Conservation (phyloP, 2,888 invertebrate genomes). For the Lepidocyrtoides sp. region DNA sequence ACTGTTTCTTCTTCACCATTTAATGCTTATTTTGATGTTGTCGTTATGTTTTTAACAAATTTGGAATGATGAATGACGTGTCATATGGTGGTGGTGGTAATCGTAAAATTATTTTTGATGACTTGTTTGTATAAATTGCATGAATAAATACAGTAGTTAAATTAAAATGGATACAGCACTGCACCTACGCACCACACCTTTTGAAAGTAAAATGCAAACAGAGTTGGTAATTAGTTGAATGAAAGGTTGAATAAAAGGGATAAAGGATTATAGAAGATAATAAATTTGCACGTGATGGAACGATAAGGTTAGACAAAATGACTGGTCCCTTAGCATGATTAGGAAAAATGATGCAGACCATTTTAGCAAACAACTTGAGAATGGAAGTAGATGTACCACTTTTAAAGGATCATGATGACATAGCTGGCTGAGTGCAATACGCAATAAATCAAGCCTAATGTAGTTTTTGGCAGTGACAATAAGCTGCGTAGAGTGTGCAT, state of each 20-base stretch:
- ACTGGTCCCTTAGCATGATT: neutral
- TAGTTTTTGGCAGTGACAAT: slow-evolving; percentile 43
- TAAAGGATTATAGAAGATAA: neutral
- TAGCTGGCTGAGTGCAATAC: slow-evolving; percentile 36
- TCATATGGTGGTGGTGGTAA: slow-evolving; percentile 10
- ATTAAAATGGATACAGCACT: neutral
- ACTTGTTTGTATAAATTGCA: slow-evolving; percentile 29
- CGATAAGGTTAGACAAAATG: slow-evolving; percentile 11
- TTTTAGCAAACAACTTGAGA: no score
- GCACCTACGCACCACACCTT: slow-evolving; percentile 48
- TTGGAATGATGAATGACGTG: slow-evolving; percentile 44
- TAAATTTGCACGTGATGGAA: neutral
- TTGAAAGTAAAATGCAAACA: neutral
- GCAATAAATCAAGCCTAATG: slow-evolving; percentile 59
- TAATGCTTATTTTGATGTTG: slow-evolving; percentile 23
- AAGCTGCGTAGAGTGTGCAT: neutral
- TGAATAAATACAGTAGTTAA: neutral
- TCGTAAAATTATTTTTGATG: slow-evolving; percentile 35
- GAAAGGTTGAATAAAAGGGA: slow-evolving; percentile 7
- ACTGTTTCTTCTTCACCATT: slow-evolving; percentile 38
- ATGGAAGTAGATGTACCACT: neutral
- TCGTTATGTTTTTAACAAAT: slow-evolving; percentile 11
- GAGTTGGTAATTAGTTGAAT: slow-evolving; percentile 24
- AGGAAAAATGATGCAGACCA: no score
- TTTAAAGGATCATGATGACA: slow-evolving; percentile 41